Evolutionary conservation across 2,797 vertebrate species (phyloP).

Genomic region (Molossus alvarezi): DNA sequence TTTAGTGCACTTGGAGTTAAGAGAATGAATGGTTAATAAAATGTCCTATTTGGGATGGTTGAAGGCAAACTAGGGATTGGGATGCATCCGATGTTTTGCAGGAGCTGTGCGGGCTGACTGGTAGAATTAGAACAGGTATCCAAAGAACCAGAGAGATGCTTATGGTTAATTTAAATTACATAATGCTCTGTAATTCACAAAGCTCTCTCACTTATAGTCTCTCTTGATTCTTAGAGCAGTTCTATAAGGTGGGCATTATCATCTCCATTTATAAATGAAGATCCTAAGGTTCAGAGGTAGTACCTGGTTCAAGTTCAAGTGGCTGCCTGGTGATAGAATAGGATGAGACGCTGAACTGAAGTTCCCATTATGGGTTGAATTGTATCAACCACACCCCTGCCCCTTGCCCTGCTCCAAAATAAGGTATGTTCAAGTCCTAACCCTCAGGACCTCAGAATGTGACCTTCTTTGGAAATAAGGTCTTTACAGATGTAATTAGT

Average conservation of each 20-base stretch:
- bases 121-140: background rate
- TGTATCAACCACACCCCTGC: background rate
- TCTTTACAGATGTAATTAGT: background rate
- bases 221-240: background rate
- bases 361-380: background rate
- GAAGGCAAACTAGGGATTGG: slow-evolving; percentile 63
- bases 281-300: background rate
- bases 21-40: slow-evolving; percentile 38
- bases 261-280: background rate
- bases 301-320: background rate
- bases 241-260: background rate
- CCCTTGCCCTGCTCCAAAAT: background rate
- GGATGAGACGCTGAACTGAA: background rate
- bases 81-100: background rate
- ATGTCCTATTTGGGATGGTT: slow-evolving; percentile 71
- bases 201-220: background rate
- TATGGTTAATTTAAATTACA: background rate
- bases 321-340: background rate
- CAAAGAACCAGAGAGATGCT: background rate
- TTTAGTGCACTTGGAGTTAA: slow-evolving; percentile 80
- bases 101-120: background rate
- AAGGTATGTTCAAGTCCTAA: background rate
- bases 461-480: slow-evolving; percentile 29
- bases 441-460: background rate
- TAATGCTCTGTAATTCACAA: background rate